Evolutionary conservation across 2,797 vertebrate species (phyloP), one percentile per base, ranked within the genome.

Genomic region (Aldrovandia affinis): DNA sequence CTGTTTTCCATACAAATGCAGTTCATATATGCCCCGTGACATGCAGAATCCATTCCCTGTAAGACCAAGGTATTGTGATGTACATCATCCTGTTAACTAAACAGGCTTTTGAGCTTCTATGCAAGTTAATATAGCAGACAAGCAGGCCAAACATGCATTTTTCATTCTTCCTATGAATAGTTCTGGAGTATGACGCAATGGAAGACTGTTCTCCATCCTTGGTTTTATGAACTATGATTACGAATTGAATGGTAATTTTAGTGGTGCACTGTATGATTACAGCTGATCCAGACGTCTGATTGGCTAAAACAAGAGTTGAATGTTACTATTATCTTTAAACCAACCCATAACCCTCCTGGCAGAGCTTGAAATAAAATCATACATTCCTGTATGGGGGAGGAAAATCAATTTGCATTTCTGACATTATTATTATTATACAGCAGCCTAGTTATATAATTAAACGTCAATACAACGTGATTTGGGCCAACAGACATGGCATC

Each of bases 221-320:
- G 59, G 83, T 42, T 63, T 78, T 44, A n/a, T 18, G 83, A 39
- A 57, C 75, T 83, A 83, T 83, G 54, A 78, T 83, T 78, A 79
- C 75, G 75, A 63, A 39, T 50, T 63, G 25, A 42, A 42, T 63
- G 57, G 36, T 8, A 57, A 39, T 61, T 78, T 57, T 79, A 65
- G 73, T 30, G 52, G 52, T 6, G 47, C 47, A 50, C 47, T 83
- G 77, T 59, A 63, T 50, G 75, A 55, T 78, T 68, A 68, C 57
- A 12, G 57, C 42, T 82, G 61, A 68, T 47, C n/a, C n/a, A 65
- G 81, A 82, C 36, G 42, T 68, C 61, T 68, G 59, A 63, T 82
- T 22, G 36, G 36, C 42, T 42, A 78, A 54, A 75, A 79, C 39
- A 47, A 39, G 57, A 63, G 36, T 39, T 63, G 55, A 83, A 83